Conservation (phyloP, 2,888 invertebrate genomes). For the Junonia oenone region DNA sequence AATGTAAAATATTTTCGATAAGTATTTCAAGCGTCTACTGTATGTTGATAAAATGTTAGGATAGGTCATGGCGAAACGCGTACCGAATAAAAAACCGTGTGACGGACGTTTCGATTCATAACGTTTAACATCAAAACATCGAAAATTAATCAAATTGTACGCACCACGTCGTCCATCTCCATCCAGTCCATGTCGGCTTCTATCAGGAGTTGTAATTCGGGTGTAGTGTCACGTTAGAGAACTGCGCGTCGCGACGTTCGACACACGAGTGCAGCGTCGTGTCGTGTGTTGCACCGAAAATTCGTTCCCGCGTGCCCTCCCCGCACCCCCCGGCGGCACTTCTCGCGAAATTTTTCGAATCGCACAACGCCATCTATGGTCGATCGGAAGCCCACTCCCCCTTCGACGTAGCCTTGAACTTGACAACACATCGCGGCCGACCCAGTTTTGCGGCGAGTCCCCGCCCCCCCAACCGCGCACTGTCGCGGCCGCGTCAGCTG, state of each 20-base stretch:
- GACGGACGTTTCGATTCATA: conserved; percentile 3
- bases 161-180: conserved; percentile 75
- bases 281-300: conserved; percentile 75
- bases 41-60: conserved; percentile 65
- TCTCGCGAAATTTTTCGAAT: conserved; percentile 67
- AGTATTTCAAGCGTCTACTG: conserved; percentile 10
- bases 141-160: conserved; percentile 43
- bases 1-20: conserved; percentile 9
- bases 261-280: conserved; percentile 74
- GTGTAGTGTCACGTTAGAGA: conserved; percentile 59
- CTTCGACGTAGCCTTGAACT: conserved; percentile 72
- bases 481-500: conserved; percentile 62
- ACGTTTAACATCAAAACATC: conserved; percentile 8
- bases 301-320: conserved; percentile 67
- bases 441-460: conserved; percentile 61
- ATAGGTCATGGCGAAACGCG: conserved; percentile 67
- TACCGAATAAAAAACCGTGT: conserved; percentile 33
- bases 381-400: conserved; percentile 51
- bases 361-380: conserved; percentile 73
- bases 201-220: conserved; percentile 55
- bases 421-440: conserved; percentile 69
- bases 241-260: conserved; percentile 74
- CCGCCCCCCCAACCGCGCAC: conserved; percentile 56
- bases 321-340: conserved; percentile 45
- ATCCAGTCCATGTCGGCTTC: conserved; percentile 73